Conservation (phyloP, 2,888 invertebrate genomes). For the Patella ulyssiponensis region DNA sequence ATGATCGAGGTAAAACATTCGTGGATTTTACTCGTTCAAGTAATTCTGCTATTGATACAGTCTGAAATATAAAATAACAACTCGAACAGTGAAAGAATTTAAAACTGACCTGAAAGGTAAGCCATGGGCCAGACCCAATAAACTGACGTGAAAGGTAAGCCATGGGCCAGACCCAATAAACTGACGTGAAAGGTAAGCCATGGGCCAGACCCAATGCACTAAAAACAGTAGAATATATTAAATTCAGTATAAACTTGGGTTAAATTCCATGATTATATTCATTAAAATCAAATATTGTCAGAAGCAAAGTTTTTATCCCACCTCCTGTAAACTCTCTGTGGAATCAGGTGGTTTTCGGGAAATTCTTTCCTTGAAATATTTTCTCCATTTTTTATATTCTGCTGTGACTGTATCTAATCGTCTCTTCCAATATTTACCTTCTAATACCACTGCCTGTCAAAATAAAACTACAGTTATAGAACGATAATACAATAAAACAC, state of each 20-base stretch:
- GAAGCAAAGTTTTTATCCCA: background rate
- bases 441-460: conserved; percentile 92
- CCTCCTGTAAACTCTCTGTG: conserved; percentile 14
- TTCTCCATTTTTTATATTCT: conserved; percentile 99
- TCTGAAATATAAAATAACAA: conserved; percentile 14
- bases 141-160: too few species aligned
- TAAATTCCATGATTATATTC: background rate
- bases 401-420: conserved; percentile 95
- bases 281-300: background rate
- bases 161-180: too few species aligned
- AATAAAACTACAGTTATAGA: background rate
- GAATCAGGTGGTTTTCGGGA: conserved; percentile 17
- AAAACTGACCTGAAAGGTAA: background rate
- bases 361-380: conserved; percentile 46
- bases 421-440: conserved; percentile 99
- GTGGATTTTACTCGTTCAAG: conserved; percentile 51
- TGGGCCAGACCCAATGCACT: too few species aligned
- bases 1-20: conserved; percentile 32
- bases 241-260: background rate
- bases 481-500: too few species aligned
- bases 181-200: too few species aligned
- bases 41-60: conserved; percentile 41
- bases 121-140: too few species aligned
- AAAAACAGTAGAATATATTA: background rate
- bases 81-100: background rate